Conservation (phyloP, 2,113 vertebrate genomes). For the Oreochromis aureus region DNA sequence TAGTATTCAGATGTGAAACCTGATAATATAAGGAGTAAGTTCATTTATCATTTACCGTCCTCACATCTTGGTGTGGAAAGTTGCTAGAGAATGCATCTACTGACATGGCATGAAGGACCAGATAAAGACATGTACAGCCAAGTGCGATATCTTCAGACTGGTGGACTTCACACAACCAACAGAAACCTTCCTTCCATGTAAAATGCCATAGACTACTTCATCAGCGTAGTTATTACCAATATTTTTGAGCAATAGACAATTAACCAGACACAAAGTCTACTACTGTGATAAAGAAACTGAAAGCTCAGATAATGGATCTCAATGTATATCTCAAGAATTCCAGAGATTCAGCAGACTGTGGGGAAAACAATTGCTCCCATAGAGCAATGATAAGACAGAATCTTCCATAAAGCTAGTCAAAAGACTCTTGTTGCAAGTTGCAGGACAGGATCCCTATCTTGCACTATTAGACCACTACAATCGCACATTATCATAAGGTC, state of each 20-base stretch:
- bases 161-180: not conserved
- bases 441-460: not conserved
- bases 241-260: not conserved
- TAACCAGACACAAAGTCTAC: not conserved
- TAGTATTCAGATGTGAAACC: not conserved
- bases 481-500: not conserved
- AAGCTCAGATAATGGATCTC: not conserved
- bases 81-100: not conserved
- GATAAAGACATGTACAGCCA: not conserved
- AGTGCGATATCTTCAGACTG: not conserved
- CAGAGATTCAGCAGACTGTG: not conserved
- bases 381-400: not conserved
- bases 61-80: not conserved
- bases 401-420: not conserved
- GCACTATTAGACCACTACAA: not conserved
- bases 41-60: not conserved
- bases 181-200: not conserved
- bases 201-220: not conserved
- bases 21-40: fast-evolving
- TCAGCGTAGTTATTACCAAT: not conserved
- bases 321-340: not conserved
- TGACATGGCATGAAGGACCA: not conserved
- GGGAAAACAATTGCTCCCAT: not conserved
- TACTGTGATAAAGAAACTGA: not conserved
- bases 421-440: not conserved